These are phyloP conservation scores for Drosophila eugracilis DNA, from an alignment of 1,140 invertebrate genomes.

Conservation along the genomic window DNA sequence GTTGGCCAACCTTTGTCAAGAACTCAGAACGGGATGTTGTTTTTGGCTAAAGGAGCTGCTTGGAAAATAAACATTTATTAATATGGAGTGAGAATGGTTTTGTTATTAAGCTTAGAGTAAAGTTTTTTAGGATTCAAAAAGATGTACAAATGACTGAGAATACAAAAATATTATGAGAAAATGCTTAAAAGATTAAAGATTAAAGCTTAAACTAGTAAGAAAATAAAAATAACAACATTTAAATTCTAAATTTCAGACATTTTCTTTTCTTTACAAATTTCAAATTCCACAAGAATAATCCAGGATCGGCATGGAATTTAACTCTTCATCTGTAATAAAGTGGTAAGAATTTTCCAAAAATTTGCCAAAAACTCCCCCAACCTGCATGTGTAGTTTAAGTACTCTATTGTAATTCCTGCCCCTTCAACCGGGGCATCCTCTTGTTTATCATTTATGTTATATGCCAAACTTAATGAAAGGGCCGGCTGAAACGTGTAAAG, in stretches of 20 bases:
- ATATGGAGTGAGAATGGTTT: background rate
- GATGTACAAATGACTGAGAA: background rate
- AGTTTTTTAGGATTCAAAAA: background rate
- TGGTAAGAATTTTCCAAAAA: slow-evolving; percentile 11
- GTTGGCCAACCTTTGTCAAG: slow-evolving; percentile 36
- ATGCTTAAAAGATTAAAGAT: background rate
- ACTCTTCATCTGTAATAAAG: slow-evolving; percentile 31
- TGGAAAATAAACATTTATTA: slow-evolving; percentile 47
- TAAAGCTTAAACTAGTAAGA: too few relatives aligned
- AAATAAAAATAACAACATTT: too few relatives aligned
- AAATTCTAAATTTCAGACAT: too few relatives aligned
- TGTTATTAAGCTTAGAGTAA: background rate
- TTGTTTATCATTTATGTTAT: slow-evolving; percentile 61
- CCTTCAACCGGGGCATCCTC: background rate
- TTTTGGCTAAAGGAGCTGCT: slow-evolving; percentile 60
- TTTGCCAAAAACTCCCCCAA: too few relatives aligned
- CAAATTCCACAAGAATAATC: too few relatives aligned
- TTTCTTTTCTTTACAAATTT: too few relatives aligned
- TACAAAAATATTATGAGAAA: too few relatives aligned
- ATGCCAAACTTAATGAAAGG: slow-evolving; percentile 70
- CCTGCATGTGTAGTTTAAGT: slow-evolving; percentile 27
- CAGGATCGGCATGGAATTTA: background rate
- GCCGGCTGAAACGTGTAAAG: slow-evolving; percentile 66
- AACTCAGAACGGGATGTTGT: slow-evolving; percentile 18
- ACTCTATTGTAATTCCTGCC: slow-evolving; percentile 28